Conservation (phyloP, 53 echinoderm and acorn worm species). For the Luidia sarsii region DNA sequence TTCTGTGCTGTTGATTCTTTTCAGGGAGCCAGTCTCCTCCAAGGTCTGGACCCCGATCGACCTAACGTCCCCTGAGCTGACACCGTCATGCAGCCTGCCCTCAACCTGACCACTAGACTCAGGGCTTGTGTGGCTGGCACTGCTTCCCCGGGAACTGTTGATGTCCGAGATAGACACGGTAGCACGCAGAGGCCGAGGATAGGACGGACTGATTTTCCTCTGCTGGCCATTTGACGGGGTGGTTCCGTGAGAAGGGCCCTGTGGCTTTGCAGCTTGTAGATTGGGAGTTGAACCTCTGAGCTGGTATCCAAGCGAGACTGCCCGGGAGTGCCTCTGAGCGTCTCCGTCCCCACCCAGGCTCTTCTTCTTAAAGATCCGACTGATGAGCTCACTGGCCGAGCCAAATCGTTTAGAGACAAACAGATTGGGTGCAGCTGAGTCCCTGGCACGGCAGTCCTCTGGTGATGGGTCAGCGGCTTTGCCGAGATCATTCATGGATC, state of each 20-base stretch:
- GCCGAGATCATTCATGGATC: slow-evolving; percentile 47
- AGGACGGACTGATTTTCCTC: slow-evolving; percentile 67
- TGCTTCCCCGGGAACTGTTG: slow-evolving; percentile 30
- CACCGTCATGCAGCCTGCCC: slow-evolving; percentile 19
- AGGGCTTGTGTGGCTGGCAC: slow-evolving; percentile 49
- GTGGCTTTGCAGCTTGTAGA: neutral
- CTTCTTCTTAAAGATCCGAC: slow-evolving; percentile 79
- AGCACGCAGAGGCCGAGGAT: slow-evolving; percentile 88
- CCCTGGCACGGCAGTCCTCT: neutral
- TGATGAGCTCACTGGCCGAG: slow-evolving; percentile 86
- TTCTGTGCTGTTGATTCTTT: slow-evolving; percentile 67
- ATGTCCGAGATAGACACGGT: slow-evolving; percentile 80
- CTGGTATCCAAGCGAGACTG: slow-evolving; percentile 1
- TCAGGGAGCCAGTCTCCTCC: slow-evolving; percentile 2
- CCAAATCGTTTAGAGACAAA: slow-evolving; percentile 83
- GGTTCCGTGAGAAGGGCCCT: neutral
- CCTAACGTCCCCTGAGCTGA: slow-evolving; percentile 57
- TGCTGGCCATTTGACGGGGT: slow-evolving; percentile 17
- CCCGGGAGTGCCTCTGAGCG: neutral
- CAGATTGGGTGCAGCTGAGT: neutral
- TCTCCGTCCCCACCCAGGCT: neutral
- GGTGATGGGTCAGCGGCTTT: neutral
- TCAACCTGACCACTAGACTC: neutral
- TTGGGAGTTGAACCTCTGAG: slow-evolving; percentile 13
- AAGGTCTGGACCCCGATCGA: slow-evolving; percentile 11